Conservation (phyloP, 2,113 vertebrate genomes). For the Propithecus coquereli region DNA sequence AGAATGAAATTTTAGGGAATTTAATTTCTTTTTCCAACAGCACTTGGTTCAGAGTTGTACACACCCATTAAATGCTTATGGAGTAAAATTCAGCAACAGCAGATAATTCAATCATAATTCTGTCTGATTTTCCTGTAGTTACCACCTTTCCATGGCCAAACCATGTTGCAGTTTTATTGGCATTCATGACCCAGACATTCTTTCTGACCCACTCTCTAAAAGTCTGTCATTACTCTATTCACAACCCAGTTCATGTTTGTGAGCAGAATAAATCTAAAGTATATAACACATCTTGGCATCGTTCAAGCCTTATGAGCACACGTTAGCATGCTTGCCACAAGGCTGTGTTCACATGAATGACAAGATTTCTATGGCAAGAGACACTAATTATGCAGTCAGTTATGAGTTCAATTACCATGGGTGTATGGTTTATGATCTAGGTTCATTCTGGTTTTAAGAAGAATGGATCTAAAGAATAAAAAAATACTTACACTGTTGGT, state of each 20-base stretch:
- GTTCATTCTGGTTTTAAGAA: constrained; percentile 48
- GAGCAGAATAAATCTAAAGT: background rate
- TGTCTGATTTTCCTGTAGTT: background rate
- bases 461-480: constrained; percentile 62
- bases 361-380: background rate
- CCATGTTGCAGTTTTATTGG: background rate
- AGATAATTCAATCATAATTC: background rate
- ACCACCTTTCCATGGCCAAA: background rate
- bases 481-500: constrained; percentile 70
- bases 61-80: background rate
- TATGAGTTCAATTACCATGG: background rate
- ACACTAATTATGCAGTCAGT: background rate
- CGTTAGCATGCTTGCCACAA: background rate
- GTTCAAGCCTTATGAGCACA: background rate
- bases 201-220: background rate
- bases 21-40: background rate
- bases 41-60: background rate
- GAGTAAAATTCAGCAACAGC: background rate
- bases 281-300: background rate
- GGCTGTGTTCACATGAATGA: background rate
- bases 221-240: background rate
- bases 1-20: constrained; percentile 1
- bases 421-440: background rate
- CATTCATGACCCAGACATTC: background rate
- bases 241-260: background rate